phyloP scores from a whole-genome alignment of 2,113 vertebrate genomes.

The Zapornia atra region DNA sequence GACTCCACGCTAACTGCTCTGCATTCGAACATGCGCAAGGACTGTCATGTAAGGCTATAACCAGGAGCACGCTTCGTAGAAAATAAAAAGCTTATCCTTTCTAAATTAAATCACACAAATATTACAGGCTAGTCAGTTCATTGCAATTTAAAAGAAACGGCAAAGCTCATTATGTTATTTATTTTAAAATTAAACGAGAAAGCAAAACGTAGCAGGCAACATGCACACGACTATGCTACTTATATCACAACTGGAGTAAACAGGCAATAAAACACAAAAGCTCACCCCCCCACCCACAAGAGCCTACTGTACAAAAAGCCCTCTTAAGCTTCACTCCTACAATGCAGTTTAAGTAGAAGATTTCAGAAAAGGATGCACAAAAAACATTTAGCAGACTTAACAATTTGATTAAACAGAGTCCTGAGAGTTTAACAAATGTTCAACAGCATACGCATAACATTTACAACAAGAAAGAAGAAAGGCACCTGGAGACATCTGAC shows the following conservation, averaged over 20 bases:
- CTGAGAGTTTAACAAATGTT: slow-evolving; percentile 82
- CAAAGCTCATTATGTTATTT: slow-evolving; percentile 30
- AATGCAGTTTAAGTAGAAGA: slow-evolving; percentile 54
- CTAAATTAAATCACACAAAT: slow-evolving; percentile 15
- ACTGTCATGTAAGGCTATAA: neutral
- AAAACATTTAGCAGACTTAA: slow-evolving; percentile 84
- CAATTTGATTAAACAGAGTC: slow-evolving; percentile 80
- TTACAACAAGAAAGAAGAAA: slow-evolving; percentile 91
- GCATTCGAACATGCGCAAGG: neutral
- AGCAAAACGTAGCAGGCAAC: slow-evolving; percentile 73
- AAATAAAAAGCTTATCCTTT: slow-evolving; percentile 30
- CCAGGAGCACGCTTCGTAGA: neutral
- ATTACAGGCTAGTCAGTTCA: slow-evolving; percentile 39
- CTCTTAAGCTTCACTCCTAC: slow-evolving; percentile 57
- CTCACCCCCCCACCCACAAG: slow-evolving; percentile 27
- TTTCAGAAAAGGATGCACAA: slow-evolving; percentile 80
- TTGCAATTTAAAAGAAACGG: slow-evolving; percentile 32
- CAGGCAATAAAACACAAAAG: slow-evolving; percentile 65
- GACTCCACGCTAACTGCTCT: neutral
- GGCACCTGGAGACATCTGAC: slow-evolving; percentile 99
- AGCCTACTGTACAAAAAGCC: slow-evolving; percentile 41
- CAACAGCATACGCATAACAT: slow-evolving; percentile 85
- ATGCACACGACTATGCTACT: slow-evolving; percentile 72
- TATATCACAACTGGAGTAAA: slow-evolving; percentile 60
- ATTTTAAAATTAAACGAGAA: slow-evolving; percentile 48